Conservation (phyloP, 2,797 vertebrate genomes). For the Melanotaenia pygmaea region DNA sequence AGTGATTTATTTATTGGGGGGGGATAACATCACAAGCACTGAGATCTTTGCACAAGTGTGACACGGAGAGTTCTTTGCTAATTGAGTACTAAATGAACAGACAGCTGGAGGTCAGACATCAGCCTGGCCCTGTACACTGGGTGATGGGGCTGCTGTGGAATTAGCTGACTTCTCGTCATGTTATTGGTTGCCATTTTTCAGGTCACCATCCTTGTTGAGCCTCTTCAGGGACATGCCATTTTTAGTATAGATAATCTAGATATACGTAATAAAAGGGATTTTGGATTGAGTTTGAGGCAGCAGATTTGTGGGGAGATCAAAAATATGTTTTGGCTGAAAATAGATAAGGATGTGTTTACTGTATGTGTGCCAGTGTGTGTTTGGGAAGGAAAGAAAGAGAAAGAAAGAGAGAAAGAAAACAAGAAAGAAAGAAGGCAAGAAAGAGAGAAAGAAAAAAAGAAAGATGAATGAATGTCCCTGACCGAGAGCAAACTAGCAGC, state of each 20-base stretch:
- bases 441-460: background rate
- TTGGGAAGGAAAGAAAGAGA: background rate
- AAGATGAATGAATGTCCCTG: conserved; percentile 56
- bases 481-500: conserved; percentile 33
- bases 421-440: background rate
- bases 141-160: conserved; percentile 51
- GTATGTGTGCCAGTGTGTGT: conserved; percentile 6
- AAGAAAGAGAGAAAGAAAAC: conserved; percentile 12
- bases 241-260: conserved; percentile 71
- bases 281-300: conserved; percentile 57
- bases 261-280: conserved; percentile 67
- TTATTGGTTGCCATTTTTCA: conserved; percentile 56
- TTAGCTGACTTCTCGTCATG: conserved; percentile 54
- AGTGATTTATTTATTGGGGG: conserved; percentile 67
- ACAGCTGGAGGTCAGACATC: conserved; percentile 77
- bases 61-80: conserved; percentile 62
- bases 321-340: conserved; percentile 51
- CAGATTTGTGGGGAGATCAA: conserved; percentile 67
- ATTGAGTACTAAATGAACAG: conserved; percentile 74
- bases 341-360: conserved; percentile 11
- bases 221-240: conserved; percentile 59
- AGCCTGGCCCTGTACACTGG: conserved; percentile 54
- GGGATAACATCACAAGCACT: conserved; percentile 57
- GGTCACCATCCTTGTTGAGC: conserved; percentile 60
- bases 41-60: conserved; percentile 52